Evolutionary conservation across 1,140 invertebrate species (phyloP).

Genomic region (Orius laevigatus): DNA sequence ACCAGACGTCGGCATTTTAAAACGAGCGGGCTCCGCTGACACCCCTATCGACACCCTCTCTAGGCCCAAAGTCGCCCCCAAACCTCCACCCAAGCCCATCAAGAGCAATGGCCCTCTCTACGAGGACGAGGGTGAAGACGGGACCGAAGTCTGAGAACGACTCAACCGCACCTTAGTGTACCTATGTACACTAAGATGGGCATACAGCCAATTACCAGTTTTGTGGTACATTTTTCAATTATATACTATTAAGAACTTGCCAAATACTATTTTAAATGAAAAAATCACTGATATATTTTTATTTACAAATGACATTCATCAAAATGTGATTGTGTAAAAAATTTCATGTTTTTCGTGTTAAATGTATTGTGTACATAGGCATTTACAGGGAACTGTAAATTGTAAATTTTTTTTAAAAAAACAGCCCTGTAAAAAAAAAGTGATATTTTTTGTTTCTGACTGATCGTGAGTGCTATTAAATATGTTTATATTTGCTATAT

Average conservation of each 20-base stretch:
- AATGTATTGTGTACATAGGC: too few species aligned
- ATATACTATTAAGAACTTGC: neutral
- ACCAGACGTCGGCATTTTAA: neutral
- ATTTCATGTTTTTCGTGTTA: neutral
- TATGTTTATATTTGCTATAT: too few species aligned
- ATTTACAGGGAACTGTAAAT: too few species aligned
- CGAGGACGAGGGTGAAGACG: constrained; percentile 71
- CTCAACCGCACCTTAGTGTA: neutral
- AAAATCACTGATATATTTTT: neutral
- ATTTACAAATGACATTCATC: neutral
- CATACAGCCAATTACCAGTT: neutral
- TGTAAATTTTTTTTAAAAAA: too few species aligned
- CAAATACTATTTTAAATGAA: neutral
- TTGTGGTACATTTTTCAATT: neutral
- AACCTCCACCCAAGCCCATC: constrained; percentile 65
- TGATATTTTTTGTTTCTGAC: too few species aligned
- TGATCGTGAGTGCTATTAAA: too few species aligned
- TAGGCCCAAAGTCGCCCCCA: constrained; percentile 52
- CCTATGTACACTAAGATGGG: neutral
- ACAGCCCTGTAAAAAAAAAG: too few species aligned
- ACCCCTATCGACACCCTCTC: constrained; percentile 19
- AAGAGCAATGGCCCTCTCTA: constrained; percentile 52
- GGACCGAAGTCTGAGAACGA: constrained; percentile 54
- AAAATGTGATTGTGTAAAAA: neutral
- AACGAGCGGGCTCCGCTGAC: constrained; percentile 13